phyloP scores from a whole-genome alignment of 1,140 invertebrate species.

The Bombus terrestris region DNA sequence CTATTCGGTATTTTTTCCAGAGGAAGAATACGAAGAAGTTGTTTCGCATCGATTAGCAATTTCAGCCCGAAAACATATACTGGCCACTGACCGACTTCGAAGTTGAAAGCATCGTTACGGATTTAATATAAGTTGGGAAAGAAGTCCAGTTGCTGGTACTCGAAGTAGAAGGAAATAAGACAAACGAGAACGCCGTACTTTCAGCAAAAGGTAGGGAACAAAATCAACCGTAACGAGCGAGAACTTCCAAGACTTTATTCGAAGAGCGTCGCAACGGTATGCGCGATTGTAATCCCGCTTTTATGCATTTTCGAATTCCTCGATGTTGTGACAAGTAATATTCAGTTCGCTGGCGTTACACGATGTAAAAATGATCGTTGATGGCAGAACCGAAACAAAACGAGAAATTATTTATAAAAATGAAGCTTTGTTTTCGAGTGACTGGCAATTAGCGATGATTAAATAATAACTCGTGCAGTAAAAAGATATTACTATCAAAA shows the following conservation, averaged over 20 bases:
- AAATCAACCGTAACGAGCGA: conserved; percentile 18
- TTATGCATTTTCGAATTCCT: background rate
- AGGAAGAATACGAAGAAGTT: conserved; percentile 17
- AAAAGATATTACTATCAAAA: no score
- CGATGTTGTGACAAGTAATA: no score
- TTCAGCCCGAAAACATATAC: conserved; percentile 8
- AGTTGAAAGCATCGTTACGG: conserved; percentile 33
- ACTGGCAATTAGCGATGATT: no score
- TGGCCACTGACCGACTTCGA: conserved; percentile 21
- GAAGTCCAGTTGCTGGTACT: background rate
- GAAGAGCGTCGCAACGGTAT: background rate
- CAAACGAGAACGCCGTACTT: conserved; percentile 1
- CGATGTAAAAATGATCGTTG: no score
- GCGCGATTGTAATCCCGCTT: background rate
- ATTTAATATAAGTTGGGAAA: conserved; percentile 45
- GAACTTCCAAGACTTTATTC: background rate
- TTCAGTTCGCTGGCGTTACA: no score
- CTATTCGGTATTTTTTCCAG: background rate
- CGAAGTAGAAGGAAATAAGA: background rate
- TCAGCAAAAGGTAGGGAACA: background rate
- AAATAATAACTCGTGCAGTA: no score
- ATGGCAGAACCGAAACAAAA: no score
- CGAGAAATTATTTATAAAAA: no score
- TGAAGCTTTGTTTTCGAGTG: no score
- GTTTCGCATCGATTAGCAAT: conserved; percentile 39